Percentiles rank a stretch among this genome's conserved stretches.
These are phyloP conservation scores for Limnephilus auricula DNA, from an alignment of 2,888 invertebrate genomes.

Conservation along the genomic window DNA sequence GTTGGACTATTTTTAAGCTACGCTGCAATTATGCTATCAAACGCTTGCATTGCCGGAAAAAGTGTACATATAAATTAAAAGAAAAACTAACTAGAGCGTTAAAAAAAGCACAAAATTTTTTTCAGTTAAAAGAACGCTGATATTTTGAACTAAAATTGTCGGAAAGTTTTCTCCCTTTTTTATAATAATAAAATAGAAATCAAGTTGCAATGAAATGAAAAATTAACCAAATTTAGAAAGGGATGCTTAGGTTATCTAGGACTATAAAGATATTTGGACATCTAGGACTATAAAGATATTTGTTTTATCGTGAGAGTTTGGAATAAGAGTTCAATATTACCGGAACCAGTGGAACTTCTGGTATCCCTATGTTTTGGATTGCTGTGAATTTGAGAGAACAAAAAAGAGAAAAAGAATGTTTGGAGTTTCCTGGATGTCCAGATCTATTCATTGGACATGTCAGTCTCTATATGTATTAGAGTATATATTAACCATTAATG, in stretches of 20 bases:
- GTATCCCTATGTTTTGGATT: not conserved
- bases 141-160: too few relatives aligned
- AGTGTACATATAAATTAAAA: not conserved
- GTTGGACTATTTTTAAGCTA: not conserved
- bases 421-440: not conserved
- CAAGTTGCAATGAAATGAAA: too few relatives aligned
- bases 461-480: too few relatives aligned
- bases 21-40: not conserved
- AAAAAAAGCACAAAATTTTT: too few relatives aligned
- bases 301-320: not conserved
- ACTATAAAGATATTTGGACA: too few relatives aligned
- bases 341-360: not conserved
- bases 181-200: too few relatives aligned
- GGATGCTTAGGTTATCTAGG: too few relatives aligned
- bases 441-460: not conserved
- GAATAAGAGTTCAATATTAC: not conserved
- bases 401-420: not conserved
- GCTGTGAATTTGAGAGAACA: not conserved
- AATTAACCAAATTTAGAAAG: too few relatives aligned
- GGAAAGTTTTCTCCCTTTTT: too few relatives aligned
- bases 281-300: too few relatives aligned
- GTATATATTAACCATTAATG: too few relatives aligned
- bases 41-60: not conserved
- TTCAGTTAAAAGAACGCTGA: too few relatives aligned
- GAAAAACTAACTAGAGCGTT: not conserved